A percentile compares a stretch with the other conserved stretches of the same genome.
Evolutionary conservation across 2,113 vertebrate species (phyloP).

Genomic region (Bubo bubo): DNA sequence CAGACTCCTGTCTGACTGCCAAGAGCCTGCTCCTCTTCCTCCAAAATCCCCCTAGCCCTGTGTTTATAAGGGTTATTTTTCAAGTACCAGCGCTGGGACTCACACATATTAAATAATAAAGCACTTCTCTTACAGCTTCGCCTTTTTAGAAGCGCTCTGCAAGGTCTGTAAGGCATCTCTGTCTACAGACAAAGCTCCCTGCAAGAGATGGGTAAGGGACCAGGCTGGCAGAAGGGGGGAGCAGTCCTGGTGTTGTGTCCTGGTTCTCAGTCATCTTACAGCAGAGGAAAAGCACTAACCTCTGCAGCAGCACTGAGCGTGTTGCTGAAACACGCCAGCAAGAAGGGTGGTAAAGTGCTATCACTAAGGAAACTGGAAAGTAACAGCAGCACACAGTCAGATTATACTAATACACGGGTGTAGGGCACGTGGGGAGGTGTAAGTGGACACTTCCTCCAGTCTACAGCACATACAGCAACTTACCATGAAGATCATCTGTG

Average conservation of each 20-base stretch:
- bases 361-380: background rate
- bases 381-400: background rate
- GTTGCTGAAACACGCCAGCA: background rate
- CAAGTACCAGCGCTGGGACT: background rate
- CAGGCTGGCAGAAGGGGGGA: background rate
- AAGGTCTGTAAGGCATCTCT: background rate
- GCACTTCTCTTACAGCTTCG: background rate
- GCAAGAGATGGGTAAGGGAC: fast-evolving
- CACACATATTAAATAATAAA: background rate
- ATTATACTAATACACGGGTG: background rate
- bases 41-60: background rate
- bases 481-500: background rate
- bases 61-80: background rate
- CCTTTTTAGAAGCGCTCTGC: background rate
- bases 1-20: background rate
- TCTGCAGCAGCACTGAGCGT: background rate
- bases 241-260: fast-evolving
- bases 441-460: background rate
- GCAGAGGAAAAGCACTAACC: background rate
- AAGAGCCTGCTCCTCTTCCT: background rate
- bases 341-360: background rate
- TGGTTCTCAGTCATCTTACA: background rate
- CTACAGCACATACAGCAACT: background rate
- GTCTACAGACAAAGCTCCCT: fast-evolving
- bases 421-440: background rate